Conservation (phyloP, 2,113 vertebrate species). For the Pachycephala philippinensis region DNA sequence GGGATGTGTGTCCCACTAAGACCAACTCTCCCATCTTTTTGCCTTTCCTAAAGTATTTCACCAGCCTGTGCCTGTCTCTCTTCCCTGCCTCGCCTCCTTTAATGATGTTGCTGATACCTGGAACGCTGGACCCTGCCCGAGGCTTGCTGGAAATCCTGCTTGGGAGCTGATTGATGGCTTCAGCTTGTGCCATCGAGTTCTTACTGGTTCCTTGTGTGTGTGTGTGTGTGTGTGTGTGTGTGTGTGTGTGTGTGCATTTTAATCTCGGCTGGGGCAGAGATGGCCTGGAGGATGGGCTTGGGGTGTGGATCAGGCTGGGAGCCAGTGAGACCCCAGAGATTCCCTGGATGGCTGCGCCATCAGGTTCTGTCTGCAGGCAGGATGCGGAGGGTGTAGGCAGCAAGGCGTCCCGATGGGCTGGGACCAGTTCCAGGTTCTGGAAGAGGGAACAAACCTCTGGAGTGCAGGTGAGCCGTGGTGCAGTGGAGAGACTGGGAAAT, state of each 20-base stretch:
- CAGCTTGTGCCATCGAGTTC: neutral
- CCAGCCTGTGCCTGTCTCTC: slow-evolving; percentile 19
- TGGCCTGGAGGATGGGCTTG: neutral
- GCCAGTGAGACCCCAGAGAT: neutral
- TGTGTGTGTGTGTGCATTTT: neutral
- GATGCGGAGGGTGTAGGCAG: neutral
- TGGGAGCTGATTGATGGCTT: slow-evolving; percentile 23
- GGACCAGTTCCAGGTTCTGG: neutral
- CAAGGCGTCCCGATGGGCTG: neutral
- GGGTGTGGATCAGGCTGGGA: neutral
- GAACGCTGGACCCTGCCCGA: neutral
- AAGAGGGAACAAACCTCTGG: neutral
- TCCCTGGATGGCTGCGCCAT: neutral
- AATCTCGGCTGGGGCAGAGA: neutral
- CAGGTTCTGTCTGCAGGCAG: neutral
- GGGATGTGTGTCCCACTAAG: neutral
- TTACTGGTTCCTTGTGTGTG: neutral
- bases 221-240: too few relatives aligned
- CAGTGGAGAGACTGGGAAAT: neutral
- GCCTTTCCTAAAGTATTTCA: neutral
- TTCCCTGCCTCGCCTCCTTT: neutral
- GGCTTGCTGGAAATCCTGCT: slow-evolving; percentile 24
- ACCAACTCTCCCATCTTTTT: neutral
- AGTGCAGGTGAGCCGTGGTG: neutral
- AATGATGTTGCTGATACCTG: neutral